Percentiles rank a stretch among this genome's conserved stretches.
These are phyloP conservation scores for Alviniconcha strummeri DNA, from an alignment of 2,888 invertebrate species.

Conservation along the genomic window DNA sequence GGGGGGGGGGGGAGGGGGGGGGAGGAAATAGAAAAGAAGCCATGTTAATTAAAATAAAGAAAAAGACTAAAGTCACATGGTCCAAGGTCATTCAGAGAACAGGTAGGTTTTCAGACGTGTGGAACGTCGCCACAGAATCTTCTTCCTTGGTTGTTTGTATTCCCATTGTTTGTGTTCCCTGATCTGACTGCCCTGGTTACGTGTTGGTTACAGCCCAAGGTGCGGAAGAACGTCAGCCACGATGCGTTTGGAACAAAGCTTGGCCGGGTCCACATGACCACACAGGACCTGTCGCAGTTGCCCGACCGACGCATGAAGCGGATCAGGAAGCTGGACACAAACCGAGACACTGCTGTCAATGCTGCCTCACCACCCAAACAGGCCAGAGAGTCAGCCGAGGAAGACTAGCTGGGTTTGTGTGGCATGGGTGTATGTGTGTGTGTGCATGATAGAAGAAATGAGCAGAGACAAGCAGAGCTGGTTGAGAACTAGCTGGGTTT, in stretches of 20 bases:
- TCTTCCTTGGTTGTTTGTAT: no score
- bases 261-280: slow-evolving; percentile 94
- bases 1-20: no score
- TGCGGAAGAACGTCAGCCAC: slow-evolving; percentile 92
- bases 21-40: no score
- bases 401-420: neutral
- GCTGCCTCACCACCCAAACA: neutral
- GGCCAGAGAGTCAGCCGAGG: neutral
- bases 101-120: no score
- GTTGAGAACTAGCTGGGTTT: neutral
- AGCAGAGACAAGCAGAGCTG: neutral
- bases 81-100: no score
- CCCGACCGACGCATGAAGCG: slow-evolving; percentile 81
- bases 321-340: slow-evolving; percentile 52
- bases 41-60: no score
- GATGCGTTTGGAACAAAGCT: slow-evolving; percentile 92
- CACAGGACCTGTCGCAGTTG: slow-evolving; percentile 87
- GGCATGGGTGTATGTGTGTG: neutral
- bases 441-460: neutral
- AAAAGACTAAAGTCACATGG: no score
- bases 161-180: no score
- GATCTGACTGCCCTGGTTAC: no score
- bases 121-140: no score
- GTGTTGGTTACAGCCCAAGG: slow-evolving; percentile 78
- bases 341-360: slow-evolving; percentile 11